Percentiles rank a stretch among this genome's conserved stretches.
Conservation (phyloP, 2,113 vertebrate species). For the Podarcis cretensis region DNA sequence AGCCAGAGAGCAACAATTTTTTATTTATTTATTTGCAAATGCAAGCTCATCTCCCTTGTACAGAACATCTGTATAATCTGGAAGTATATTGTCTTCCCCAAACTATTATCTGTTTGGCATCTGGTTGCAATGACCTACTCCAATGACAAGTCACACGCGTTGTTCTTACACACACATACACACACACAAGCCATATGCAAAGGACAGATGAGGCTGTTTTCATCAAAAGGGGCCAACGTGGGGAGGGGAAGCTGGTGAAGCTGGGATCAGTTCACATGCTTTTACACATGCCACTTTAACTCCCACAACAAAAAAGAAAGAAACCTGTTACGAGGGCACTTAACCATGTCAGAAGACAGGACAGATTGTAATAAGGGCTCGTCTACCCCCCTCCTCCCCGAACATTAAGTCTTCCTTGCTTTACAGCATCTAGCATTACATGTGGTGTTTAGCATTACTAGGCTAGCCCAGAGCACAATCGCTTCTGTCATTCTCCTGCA, state of each 20-base stretch:
- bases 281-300: constrained; percentile 13
- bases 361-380: background rate
- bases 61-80: constrained; percentile 40
- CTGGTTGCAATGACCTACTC: constrained; percentile 45
- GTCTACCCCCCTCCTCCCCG: background rate
- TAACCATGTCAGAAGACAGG: background rate
- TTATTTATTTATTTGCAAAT: background rate
- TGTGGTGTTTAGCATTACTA: background rate
- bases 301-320: background rate
- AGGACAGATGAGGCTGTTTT: constrained; percentile 33
- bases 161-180: background rate
- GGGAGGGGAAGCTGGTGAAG: background rate
- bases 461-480: background rate
- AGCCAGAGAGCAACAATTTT: background rate
- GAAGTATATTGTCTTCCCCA: constrained; percentile 16
- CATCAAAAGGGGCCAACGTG: background rate
- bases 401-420: background rate
- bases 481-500: background rate
- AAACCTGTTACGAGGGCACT: background rate
- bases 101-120: constrained; percentile 45
- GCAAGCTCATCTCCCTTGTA: background rate
- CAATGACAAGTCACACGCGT: rapidly evolving
- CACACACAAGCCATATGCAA: background rate
- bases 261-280: constrained; percentile 2
- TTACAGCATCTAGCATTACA: background rate